Conservation (phyloP, 2,113 vertebrate species). For the Sphyrna mokarran region DNA sequence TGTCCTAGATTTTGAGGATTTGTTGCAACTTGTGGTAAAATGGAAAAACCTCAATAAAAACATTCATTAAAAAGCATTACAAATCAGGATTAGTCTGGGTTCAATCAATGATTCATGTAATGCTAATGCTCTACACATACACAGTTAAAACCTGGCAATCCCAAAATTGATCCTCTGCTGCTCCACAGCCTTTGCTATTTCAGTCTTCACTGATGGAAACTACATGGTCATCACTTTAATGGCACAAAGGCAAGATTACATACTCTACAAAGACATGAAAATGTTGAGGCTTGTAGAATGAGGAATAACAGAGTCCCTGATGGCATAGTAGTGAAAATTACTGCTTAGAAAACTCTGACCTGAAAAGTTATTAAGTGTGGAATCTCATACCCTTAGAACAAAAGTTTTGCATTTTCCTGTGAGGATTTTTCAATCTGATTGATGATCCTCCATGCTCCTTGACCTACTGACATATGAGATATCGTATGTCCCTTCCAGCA, state of each 20-base stretch:
- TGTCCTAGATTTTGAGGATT: too few species aligned
- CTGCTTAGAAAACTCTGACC: background rate
- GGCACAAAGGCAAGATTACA: background rate
- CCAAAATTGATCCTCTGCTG: background rate
- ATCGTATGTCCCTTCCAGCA: background rate
- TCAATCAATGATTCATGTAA: background rate
- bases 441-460: background rate
- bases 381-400: background rate
- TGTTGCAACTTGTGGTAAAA: too few species aligned
- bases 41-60: too few species aligned
- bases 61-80: background rate
- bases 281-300: background rate
- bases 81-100: background rate
- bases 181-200: background rate
- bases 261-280: background rate
- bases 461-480: background rate
- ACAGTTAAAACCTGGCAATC: background rate
- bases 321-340: background rate
- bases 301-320: background rate
- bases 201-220: background rate
- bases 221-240: background rate
- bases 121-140: background rate
- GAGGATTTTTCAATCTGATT: background rate
- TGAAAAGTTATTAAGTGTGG: background rate
- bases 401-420: background rate